phyloP scores from a whole-genome alignment of 2,888 invertebrate genomes.

The Euclidia mi region DNA sequence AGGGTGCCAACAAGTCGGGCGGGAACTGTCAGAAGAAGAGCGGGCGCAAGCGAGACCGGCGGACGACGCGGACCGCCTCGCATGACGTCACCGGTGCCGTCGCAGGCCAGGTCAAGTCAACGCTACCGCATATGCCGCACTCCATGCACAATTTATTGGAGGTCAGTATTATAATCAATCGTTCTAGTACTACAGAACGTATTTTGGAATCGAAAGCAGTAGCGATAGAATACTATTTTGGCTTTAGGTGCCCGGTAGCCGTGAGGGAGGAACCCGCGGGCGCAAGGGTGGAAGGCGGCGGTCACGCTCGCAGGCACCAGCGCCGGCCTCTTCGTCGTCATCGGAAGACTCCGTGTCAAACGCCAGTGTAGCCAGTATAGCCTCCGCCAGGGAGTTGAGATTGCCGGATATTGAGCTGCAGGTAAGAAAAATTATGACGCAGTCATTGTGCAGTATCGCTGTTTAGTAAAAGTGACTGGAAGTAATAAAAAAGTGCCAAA shows the following conservation, averaged over 20 bases:
- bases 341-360: constrained; percentile 82
- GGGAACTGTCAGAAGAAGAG: constrained; percentile 90
- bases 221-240: constrained; percentile 25
- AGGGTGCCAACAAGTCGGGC: constrained; percentile 86
- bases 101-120: constrained; percentile 75
- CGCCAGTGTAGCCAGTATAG: constrained; percentile 83
- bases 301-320: constrained; percentile 83
- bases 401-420: constrained; percentile 83
- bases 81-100: constrained; percentile 84
- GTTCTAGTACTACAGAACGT: too few relatives aligned
- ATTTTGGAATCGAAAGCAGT: too few relatives aligned
- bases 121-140: constrained; percentile 87
- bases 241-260: constrained; percentile 78
- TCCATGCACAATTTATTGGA: constrained; percentile 91
- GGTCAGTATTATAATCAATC: constrained; percentile 67
- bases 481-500: too few relatives aligned
- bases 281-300: constrained; percentile 80
- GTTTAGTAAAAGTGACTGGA: constrained; percentile 14
- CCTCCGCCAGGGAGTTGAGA: constrained; percentile 81
- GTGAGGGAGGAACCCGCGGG: constrained; percentile 68
- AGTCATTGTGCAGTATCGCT: constrained; percentile 14
- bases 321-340: constrained; percentile 82
- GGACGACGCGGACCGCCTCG: constrained; percentile 88
- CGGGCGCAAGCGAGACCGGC: constrained; percentile 91
- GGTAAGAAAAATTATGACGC: constrained; percentile 58